These are phyloP conservation scores for Oxycera nigricornis DNA, from an alignment of 2,888 invertebrate genomes.

Conservation along the genomic window DNA sequence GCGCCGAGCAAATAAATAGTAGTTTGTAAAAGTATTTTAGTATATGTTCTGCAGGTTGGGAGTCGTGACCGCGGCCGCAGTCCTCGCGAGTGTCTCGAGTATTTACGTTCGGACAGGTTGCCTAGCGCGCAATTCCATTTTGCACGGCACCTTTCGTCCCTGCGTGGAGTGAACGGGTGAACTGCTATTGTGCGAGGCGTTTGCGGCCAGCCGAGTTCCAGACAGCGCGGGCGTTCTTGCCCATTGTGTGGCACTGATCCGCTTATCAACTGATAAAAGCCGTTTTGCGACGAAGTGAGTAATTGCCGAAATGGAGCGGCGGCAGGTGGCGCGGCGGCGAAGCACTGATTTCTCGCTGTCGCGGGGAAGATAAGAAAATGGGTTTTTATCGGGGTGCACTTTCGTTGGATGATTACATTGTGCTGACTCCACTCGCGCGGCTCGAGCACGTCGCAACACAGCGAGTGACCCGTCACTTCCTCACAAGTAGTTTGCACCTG, in stretches of 20 bases:
- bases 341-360: not conserved
- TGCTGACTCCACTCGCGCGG: slow-evolving; percentile 17
- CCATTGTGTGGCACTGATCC: not conserved
- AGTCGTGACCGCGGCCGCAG: not conserved
- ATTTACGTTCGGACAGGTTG: not conserved
- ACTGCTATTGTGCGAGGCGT: not conserved
- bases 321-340: slow-evolving; percentile 1
- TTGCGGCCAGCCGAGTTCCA: not conserved
- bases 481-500: not conserved
- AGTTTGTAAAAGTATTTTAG: not conserved
- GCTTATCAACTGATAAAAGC: slow-evolving; percentile 34
- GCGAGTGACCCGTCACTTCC: not conserved
- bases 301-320: not conserved
- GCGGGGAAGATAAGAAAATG: slow-evolving; percentile 26
- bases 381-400: slow-evolving; percentile 18
- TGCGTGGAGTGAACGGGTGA: not conserved
- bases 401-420: slow-evolving; percentile 20
- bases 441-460: not conserved
- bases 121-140: not conserved
- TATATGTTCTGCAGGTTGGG: not conserved
- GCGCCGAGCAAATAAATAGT: not conserved
- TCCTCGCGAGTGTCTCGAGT: not conserved
- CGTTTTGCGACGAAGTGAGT: slow-evolving; percentile 19
- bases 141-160: not conserved
- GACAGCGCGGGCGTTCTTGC: too few relatives aligned